Evolutionary conservation across 2,888 invertebrate species (phyloP), one percentile per base, ranked within the genome.

Genomic region (Disparrhopalites patrizii): DNA sequence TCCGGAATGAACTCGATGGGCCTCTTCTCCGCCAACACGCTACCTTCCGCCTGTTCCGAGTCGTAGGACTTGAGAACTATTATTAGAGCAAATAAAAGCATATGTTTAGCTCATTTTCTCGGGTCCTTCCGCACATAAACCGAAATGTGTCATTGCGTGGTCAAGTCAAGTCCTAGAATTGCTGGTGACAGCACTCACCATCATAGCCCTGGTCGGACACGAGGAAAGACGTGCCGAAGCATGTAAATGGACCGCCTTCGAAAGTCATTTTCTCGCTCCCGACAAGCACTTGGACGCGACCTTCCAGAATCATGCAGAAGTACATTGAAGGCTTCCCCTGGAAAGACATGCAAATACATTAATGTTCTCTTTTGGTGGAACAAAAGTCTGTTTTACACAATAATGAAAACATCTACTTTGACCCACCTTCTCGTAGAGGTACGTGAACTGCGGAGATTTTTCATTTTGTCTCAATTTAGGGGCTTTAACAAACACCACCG

Each of bases 231-330:
- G 88, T 86, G 1, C 93, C 92, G 80, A 97, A 99, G 81, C 90
- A 94, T 0, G 93, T 92, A 82, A 99, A 99, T 25, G 98, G 94
- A 0, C 98, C 97, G 65, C 92, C 91, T 78, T 96, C 95, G 80
- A 97, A 98, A 66, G 89, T 85, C 76, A 98, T 85, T 79, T 89
- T 89, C 81, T 97, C 96, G 68, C 87, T 85, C 0, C 98, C 97
- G 66, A 97, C 92, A 0, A 89, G 91, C 62, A 98, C 96, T 80
- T 95, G 91, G 43, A 94, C 95, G 23, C 93, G 87, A 0, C 96
- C 97, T 79, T 97, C 96, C 75, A 99, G 82, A 74, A 99, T 90
- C 76, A 98, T 83, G 68, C 94, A 90, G 81, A 98, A 99, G 81
- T 90, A 95, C 80, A 98, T 95, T 66, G 89, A 81, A 1, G 82